Percentiles rank a stretch among this genome's conserved stretches.
Evolutionary conservation across 2,888 invertebrate species (phyloP).

Genomic region (Idaea dimidiata): DNA sequence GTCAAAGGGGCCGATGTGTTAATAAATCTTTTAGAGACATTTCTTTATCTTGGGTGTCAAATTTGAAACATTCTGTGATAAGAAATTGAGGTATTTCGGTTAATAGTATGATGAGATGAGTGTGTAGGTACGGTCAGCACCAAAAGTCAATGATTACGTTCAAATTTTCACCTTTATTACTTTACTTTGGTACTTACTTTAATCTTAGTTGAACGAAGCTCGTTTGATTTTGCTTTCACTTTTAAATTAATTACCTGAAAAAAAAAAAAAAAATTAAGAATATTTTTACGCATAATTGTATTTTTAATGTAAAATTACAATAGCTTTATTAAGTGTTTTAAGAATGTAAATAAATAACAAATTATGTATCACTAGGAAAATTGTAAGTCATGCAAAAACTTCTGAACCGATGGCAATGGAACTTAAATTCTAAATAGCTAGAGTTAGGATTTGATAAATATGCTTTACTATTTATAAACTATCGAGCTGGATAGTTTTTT

Average conservation of each 20-base stretch:
- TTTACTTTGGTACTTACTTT: neutral
- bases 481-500: too few relatives aligned
- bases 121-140: neutral
- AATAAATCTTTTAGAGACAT: slow-evolving; percentile 30
- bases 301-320: too few relatives aligned
- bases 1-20: slow-evolving; percentile 39
- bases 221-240: neutral
- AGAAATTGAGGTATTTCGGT: slow-evolving; percentile 18
- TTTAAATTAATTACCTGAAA: neutral
- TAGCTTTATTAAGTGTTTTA: too few relatives aligned
- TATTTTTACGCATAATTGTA: too few relatives aligned
- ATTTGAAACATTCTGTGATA: slow-evolving; percentile 61
- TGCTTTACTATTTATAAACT: too few relatives aligned
- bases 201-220: neutral
- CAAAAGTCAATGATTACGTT: too few relatives aligned
- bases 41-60: slow-evolving; percentile 61
- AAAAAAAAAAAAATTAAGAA: neutral
- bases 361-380: too few relatives aligned
- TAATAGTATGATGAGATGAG: slow-evolving; percentile 15
- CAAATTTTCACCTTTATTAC: neutral
- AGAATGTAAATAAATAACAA: too few relatives aligned
- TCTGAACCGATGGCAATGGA: too few relatives aligned
- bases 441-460: too few relatives aligned
- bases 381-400: too few relatives aligned
- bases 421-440: too few relatives aligned